phyloP scores from a whole-genome alignment of 2,888 invertebrate genomes.

The Nezara viridula region DNA sequence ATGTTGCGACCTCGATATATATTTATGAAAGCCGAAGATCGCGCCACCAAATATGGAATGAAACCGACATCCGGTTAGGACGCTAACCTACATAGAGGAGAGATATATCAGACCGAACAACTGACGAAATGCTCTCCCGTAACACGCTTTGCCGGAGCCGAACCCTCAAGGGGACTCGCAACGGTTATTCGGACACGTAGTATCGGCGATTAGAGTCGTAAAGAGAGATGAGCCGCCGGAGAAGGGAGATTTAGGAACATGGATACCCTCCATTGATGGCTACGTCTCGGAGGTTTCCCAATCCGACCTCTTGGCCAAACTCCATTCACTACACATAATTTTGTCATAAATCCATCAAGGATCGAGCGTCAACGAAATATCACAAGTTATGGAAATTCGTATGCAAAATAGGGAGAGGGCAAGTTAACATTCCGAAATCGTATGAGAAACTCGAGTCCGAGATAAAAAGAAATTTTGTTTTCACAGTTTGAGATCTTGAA shows the following conservation, averaged over 20 bases:
- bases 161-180: background rate
- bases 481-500: background rate
- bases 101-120: background rate
- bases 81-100: background rate
- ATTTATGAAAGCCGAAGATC: background rate
- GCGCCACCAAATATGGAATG: background rate
- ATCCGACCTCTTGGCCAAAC: background rate
- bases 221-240: background rate
- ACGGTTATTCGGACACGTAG: background rate
- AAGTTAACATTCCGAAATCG: background rate
- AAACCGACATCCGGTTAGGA: background rate
- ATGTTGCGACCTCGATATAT: too few species aligned
- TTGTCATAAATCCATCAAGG: background rate
- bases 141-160: background rate
- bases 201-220: background rate
- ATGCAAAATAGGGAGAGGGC: background rate
- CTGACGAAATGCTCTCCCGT: background rate
- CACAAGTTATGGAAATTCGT: constrained; percentile 23
- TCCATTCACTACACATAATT: background rate
- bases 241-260: background rate
- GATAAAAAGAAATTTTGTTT: background rate
- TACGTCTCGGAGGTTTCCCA: background rate
- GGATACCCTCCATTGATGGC: background rate
- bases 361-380: background rate
- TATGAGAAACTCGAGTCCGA: background rate